Conservation (phyloP, 2,797 vertebrate genomes). For the Acipenser transmontanus region DNA sequence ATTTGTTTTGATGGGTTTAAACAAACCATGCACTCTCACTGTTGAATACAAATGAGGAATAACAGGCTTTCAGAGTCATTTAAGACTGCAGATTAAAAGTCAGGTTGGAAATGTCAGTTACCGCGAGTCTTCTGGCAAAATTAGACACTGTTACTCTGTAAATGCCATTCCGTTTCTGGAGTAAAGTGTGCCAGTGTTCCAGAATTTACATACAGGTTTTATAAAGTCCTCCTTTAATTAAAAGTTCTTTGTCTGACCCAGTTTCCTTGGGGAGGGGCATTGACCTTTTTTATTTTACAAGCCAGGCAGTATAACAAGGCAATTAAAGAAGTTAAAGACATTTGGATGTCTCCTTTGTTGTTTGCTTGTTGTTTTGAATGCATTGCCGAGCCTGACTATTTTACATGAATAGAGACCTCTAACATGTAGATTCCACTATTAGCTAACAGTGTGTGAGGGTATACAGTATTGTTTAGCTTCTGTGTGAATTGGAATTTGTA, state of each 20-base stretch:
- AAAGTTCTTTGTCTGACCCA: not conserved
- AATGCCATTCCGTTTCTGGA: slow-evolving; percentile 40
- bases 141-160: slow-evolving; percentile 41
- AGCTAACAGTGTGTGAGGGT: no score
- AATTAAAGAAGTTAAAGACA: no score
- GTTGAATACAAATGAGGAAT: slow-evolving; percentile 49
- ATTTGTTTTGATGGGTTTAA: slow-evolving; percentile 48
- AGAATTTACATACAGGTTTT: slow-evolving; percentile 33
- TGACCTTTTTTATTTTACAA: no score
- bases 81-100: slow-evolving; percentile 55
- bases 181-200: slow-evolving; percentile 39
- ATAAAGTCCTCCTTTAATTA: slow-evolving; percentile 29
- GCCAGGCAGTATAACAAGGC: no score
- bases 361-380: no score
- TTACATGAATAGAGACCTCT: no score
- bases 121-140: slow-evolving; percentile 47
- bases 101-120: slow-evolving; percentile 59
- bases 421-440: no score
- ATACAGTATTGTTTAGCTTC: no score
- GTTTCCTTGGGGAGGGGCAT: no score
- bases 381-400: no score
- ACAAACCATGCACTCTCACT: slow-evolving; percentile 41
- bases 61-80: slow-evolving; percentile 51
- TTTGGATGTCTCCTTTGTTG: no score
- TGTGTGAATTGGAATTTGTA: no score